Conservation (phyloP, 2,888 invertebrate genomes). For the Hoplodrina ambigua region DNA sequence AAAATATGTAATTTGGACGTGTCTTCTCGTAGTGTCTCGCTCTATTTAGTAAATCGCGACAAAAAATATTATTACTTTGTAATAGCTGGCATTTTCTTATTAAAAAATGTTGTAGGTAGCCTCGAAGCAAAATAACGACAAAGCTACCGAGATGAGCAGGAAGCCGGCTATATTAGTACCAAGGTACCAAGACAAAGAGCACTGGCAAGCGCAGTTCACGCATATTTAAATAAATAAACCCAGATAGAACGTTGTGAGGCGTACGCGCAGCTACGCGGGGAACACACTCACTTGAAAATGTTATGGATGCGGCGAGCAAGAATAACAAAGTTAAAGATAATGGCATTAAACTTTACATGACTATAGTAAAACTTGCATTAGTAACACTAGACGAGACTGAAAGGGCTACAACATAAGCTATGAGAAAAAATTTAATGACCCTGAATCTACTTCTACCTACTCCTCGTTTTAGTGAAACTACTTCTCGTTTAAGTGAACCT, state of each 20-base stretch:
- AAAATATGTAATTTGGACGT: conserved; percentile 51
- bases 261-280: conserved; percentile 67
- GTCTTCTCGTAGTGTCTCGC: conserved; percentile 37
- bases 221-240: conserved; percentile 87
- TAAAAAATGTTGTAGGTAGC: conserved; percentile 40
- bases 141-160: conserved; percentile 74
- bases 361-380: neutral
- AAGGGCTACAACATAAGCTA: neutral
- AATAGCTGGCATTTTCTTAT: conserved; percentile 43
- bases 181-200: conserved; percentile 81
- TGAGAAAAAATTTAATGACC: no score
- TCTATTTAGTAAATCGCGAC: conserved; percentile 48
- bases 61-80: conserved; percentile 32
- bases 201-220: conserved; percentile 80
- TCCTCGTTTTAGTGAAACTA: no score
- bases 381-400: neutral
- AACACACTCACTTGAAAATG: conserved; percentile 31
- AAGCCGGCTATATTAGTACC: conserved; percentile 77
- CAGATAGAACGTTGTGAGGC: conserved; percentile 75
- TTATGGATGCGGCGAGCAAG: conserved; percentile 55
- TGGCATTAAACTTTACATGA: neutral
- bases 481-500: no score
- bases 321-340: neutral
- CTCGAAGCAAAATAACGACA: conserved; percentile 53
- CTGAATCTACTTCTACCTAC: no score